Base-by-base conservation (phyloP, 2,888 invertebrate species). In the Eilema depressum region DNA sequence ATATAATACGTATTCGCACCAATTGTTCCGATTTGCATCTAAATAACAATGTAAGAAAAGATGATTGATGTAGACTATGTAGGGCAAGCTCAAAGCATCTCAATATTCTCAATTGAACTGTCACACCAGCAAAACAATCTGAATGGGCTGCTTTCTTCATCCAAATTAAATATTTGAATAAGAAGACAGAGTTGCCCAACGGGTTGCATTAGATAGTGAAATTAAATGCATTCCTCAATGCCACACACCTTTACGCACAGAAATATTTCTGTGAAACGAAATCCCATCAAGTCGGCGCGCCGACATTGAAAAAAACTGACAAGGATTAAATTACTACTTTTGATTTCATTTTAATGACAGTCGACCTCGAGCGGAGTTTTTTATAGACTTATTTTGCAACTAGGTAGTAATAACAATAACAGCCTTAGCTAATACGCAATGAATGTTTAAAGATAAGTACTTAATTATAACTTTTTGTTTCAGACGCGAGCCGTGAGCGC, bases 401-500 rank as follows among this genome's bases (percentile, higher is more conserved):
- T 69, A 78, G 25, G 30, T 28, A 30, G 37, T 80, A 81, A 77
- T 66, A 69, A 74, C 80, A 74, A 74, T 80, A 75, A 70, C 33
- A 28, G 14, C 12, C 26, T 37, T 26, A 53, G 25, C 26, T 60
- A 72, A 79, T 73, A 74, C 68, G 70, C 76, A 73, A 74, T 75
- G 70, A 75, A 77, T 77, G 71, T 75, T 70, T 69, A 73, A 68
- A 37, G n/a, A 30, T 25, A 66, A 20, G 25, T 72, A 68, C 69
- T 33, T 71, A 37, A 56, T 66, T 65, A 63, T 74, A 72, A 73
- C 84, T 79, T 85, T 76, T 93, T 92, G 89, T 93, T 93, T 72
- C 88, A 96, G 95, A 89, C 91, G 73, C 92, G 96, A 86, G 92
- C 96, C 71, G 92, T 95, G 74, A 96, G 95, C 84, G 95, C 96